Base-by-base conservation (phyloP, 2,888 invertebrate species). In the Aricia artaxerxes region DNA sequence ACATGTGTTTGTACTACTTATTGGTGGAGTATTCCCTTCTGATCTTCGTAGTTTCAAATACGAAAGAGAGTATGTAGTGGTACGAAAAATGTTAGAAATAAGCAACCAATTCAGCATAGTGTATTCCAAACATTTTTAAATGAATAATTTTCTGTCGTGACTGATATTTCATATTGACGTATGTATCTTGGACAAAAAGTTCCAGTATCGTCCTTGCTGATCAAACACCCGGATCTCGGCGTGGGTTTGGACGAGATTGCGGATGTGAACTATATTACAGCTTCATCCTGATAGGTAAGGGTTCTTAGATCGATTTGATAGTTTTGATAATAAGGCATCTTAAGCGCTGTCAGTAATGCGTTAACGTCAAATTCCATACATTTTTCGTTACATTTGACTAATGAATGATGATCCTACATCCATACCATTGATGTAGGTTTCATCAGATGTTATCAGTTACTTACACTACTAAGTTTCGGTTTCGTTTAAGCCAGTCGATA, bases 161-260 rank as follows among this genome's bases (percentile, higher is more conserved):
- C 35, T 69, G 69, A 9, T 35, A 69, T 69, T 31, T 64, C 31
- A 64, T 38, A 38, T 69, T 69, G 69, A 69, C 69, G 69, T 35
- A 13, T 40, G 40, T 69, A 35, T 69, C 35, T 69, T 35, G 69
- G 69, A 69, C 69, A 69, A 69, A 69, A 69, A 69, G 69, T 69
- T 38, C 69, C 69, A 69, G 69, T 69, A 38, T 35, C 69, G 35
- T 69, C 69, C 69, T 35, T 69, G 69, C 69, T 38, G 69, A 35
- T 38, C 69, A 69, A 38, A 69, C 13, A 69, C 35, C 69, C 69
- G 69, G 69, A 69, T 69, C 69, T 69, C 69, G 2, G 69, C 69
- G 69, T 69, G 69, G 69, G 69, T 69, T 69, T 69, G 69, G 35
- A 69, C 13, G 69, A 69, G 69, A 69, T 38, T 38, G 5, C 69